Conservation (phyloP, 2,113 vertebrate genomes). For the Trematocara macrostoma region DNA sequence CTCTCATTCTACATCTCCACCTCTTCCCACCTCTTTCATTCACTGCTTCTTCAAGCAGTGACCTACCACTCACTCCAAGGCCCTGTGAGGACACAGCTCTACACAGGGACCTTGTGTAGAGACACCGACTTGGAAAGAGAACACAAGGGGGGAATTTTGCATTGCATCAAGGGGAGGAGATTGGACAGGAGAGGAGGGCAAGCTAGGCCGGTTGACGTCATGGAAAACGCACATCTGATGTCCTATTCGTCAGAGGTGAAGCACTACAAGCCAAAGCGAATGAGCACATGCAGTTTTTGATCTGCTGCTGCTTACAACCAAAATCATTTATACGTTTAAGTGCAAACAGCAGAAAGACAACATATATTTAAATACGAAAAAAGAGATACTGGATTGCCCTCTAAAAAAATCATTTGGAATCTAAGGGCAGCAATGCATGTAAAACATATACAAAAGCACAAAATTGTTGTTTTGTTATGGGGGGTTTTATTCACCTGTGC, state of each 20-base stretch:
- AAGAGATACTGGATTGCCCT: background rate
- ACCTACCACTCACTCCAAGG: slow-evolving; percentile 2
- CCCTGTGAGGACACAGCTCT: background rate
- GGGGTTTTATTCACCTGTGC: accelerated
- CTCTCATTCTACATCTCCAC: background rate
- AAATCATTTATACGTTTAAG: background rate
- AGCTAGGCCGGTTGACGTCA: slow-evolving; percentile 47
- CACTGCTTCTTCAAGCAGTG: slow-evolving; percentile 10
- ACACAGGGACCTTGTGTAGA: slow-evolving; percentile 12
- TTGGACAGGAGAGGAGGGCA: background rate
- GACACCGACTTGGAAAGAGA: slow-evolving; percentile 6
- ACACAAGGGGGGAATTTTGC: slow-evolving; percentile 15
- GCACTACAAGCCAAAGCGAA: slow-evolving; percentile 14
- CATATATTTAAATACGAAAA: background rate
- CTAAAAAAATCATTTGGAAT: background rate
- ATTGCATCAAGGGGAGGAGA: slow-evolving; percentile 1
- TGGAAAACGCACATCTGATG: slow-evolving; percentile 44
- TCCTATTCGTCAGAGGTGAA: slow-evolving; percentile 45
- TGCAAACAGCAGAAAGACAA: background rate
- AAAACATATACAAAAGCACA: background rate
- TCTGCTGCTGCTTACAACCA: background rate
- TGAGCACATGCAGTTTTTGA: slow-evolving; percentile 18
- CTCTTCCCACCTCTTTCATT: background rate
- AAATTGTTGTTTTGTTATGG: background rate
- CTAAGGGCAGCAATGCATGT: background rate